Base-by-base conservation (phyloP, 2,797 vertebrate genomes). In the Dryobates pubescens region DNA sequence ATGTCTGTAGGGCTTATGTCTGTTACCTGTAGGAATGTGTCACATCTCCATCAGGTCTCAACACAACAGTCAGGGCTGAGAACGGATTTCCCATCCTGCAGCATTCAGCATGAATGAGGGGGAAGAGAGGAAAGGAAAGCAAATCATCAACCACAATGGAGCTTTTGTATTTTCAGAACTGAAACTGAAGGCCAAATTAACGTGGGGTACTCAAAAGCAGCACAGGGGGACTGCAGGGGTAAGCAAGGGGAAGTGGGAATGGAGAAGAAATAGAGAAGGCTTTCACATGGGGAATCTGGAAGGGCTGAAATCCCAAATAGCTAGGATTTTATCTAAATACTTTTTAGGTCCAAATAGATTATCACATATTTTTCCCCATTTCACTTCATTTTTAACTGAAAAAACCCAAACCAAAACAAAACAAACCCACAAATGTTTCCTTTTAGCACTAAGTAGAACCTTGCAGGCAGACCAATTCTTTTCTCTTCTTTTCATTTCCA, bases 11-110 rank as follows among this genome's bases (percentile, higher is more conserved):
- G 43, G 43, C 78, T 73, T 5, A n/a, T 36, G 36, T 36, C 36
- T 24, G 65, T 77, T 53, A 56, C 78, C 69, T 92, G 76, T 79
- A 87, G 89, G 92, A 92, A 90, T 90, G 90, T 79, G 83, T 32
- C 6, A 1, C 4, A 0, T 23, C 54, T 64, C 32, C 58, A 27
- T 3, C 69, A 24, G 86, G 32, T 32, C 87, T 87, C 84, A 51
- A 75, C 69, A 41, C n/a, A 34, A 49, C 3, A 34, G 49, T 8
- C 4, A 0, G 20, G 63, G 34, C 0, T 79, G 64, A 61, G 32
- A 79, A 16, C 6, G n/a, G 38, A 18, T 27, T 78, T 82, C 73
- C 12, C 15, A 30, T 34, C 64, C 88, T 58, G 49, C 34, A 43
- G 47, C 47, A 91, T 72, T 58, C 57, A 49, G 34, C 30, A 11